phyloP scores from a whole-genome alignment of 2,113 vertebrate genomes.

The Ctenomys sociabilis region DNA sequence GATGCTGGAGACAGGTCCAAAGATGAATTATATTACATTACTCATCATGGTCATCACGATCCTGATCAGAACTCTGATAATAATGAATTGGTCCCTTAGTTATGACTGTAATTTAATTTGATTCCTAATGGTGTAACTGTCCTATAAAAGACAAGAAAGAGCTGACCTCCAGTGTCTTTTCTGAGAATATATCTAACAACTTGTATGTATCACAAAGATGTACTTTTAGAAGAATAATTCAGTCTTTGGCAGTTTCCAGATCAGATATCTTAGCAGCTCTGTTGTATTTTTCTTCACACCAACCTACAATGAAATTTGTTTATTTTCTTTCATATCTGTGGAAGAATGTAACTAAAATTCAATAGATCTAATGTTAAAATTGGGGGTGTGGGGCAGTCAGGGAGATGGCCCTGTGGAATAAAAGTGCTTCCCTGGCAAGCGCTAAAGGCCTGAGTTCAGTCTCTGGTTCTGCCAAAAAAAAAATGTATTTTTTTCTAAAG shows the following conservation, averaged over 20 bases:
- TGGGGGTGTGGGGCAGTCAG: too few species aligned
- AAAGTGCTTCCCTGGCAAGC: too few species aligned
- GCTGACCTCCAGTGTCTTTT: conserved; percentile 59
- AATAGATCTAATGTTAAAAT: neutral
- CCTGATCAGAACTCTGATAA: conserved; percentile 22
- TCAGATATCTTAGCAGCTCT: neutral
- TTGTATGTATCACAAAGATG: conserved; percentile 1
- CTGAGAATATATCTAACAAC: conserved; percentile 30
- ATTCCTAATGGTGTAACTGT: conserved; percentile 61
- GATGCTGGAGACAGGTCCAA: conserved; percentile 11
- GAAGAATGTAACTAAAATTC: neutral
- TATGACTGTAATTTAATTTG: conserved; percentile 64
- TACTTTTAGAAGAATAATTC: conserved; percentile 50
- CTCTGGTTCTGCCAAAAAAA: too few species aligned
- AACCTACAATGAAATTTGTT: neutral
- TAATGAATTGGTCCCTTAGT: conserved; percentile 65
- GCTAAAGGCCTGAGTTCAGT: too few species aligned
- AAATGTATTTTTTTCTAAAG: neutral
- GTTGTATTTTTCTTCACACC: neutral
- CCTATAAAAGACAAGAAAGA: conserved; percentile 64
- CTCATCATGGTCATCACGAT: conserved; percentile 56
- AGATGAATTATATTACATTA: conserved; percentile 61
- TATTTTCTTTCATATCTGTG: neutral
- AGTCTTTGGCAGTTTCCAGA: conserved; percentile 50
- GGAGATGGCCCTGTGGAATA: too few species aligned